A percentile compares a stretch with the other conserved stretches of the same genome.
phyloP scores from a whole-genome alignment of 2,888 invertebrate genomes.

The Apamea epomidion region DNA sequence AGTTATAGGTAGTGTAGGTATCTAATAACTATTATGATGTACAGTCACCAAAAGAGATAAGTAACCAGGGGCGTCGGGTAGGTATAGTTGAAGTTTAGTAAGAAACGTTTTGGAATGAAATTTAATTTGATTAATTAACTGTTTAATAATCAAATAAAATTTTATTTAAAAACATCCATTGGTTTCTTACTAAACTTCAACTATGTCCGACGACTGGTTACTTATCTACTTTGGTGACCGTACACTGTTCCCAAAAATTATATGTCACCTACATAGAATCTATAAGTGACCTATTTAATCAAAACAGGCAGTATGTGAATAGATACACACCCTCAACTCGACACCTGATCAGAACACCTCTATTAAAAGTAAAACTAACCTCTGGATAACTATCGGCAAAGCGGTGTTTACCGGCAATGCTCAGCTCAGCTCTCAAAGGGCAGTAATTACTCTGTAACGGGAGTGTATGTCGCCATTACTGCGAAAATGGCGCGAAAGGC shows the following conservation, averaged over 20 bases:
- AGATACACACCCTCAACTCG: neutral
- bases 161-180: no score
- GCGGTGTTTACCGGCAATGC: constrained; percentile 74
- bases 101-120: no score
- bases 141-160: no score
- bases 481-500: constrained; percentile 71
- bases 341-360: constrained; percentile 41
- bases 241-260: neutral
- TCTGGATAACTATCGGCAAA: constrained; percentile 66
- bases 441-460: constrained; percentile 76
- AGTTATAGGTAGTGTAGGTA: neutral
- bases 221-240: no score
- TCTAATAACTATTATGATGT: neutral
- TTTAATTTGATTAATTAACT: no score
- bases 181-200: no score
- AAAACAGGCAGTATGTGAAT: neutral
- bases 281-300: neutral
- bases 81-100: no score
- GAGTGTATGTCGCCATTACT: constrained; percentile 80
- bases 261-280: neutral
- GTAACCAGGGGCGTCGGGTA: no score
- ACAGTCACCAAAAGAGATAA: no score
- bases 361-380: constrained; percentile 67
- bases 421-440: constrained; percentile 81
- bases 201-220: no score